A percentile compares a stretch with the other conserved stretches of the same genome.
These are phyloP conservation scores for Rhea americana DNA, from an alignment of 2,113 vertebrate genomes.

Conservation along the genomic window DNA sequence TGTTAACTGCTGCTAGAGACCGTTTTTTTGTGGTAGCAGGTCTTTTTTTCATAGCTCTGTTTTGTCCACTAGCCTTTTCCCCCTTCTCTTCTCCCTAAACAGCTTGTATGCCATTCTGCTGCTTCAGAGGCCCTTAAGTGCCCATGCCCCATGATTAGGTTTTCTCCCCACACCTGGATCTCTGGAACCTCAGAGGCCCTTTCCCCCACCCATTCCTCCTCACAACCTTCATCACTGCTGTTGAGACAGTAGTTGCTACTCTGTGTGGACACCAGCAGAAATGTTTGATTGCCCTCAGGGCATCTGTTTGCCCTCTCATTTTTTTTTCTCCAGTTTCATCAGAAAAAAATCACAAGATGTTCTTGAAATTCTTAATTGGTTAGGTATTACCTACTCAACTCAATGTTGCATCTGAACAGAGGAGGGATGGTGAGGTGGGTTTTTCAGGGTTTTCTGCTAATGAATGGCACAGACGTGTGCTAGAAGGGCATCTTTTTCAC, in stretches of 20 bases:
- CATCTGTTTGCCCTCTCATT: neutral
- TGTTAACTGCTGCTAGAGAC: neutral
- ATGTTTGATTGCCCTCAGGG: neutral
- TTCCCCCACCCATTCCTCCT: neutral
- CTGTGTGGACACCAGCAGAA: neutral
- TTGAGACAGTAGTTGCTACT: fast-evolving
- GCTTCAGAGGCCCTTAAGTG: neutral
- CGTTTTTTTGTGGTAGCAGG: neutral
- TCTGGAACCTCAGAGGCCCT: neutral
- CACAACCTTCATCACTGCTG: neutral
- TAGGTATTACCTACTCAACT: neutral
- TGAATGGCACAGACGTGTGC: fast-evolving
- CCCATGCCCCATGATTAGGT: neutral
- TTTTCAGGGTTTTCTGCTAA: neutral
- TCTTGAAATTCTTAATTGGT: neutral
- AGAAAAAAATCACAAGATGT: neutral
- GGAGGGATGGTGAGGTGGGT: neutral
- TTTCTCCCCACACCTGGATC: neutral
- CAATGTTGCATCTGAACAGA: neutral
- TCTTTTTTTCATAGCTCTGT: neutral
- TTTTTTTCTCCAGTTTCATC: neutral
- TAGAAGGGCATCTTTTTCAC: neutral
- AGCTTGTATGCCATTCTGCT: neutral
- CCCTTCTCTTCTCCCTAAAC: neutral
- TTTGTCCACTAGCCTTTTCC: neutral